A percentile compares a stretch with the other conserved stretches of the same genome.
phyloP scores from a whole-genome alignment of 2,113 vertebrate species.

The Phalacrocorax aristotelis region DNA sequence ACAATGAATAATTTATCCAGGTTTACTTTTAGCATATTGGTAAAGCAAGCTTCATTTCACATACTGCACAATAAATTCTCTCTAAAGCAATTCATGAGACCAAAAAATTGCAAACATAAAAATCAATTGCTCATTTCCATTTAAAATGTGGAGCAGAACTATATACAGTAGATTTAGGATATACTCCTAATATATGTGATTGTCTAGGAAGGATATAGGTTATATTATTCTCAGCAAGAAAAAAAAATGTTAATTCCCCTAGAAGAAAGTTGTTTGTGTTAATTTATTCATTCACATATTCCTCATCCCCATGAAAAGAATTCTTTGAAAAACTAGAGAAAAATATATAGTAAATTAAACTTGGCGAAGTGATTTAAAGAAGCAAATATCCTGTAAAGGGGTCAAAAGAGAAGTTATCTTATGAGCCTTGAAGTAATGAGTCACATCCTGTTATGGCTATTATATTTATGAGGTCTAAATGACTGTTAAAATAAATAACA shows the following conservation, averaged over 20 bases:
- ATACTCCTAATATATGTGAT: background rate
- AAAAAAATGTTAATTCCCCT: background rate
- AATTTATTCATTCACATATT: slow-evolving; percentile 47
- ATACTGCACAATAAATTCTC: background rate
- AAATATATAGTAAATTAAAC: slow-evolving; percentile 13
- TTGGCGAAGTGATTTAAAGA: background rate
- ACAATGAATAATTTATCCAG: slow-evolving; percentile 48
- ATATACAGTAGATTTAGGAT: background rate
- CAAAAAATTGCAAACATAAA: slow-evolving; percentile 24
- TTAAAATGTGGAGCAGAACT: background rate
- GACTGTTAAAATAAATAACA: slow-evolving; percentile 25
- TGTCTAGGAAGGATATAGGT: background rate
- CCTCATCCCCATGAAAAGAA: background rate
- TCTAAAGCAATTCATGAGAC: background rate
- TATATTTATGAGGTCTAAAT: slow-evolving; percentile 39
- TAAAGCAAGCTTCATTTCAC: slow-evolving; percentile 21
- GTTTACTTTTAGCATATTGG: slow-evolving; percentile 30
- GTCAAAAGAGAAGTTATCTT: slow-evolving; percentile 1
- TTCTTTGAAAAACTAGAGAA: background rate
- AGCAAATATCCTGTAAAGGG: background rate
- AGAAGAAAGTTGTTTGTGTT: background rate
- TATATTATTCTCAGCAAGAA: background rate
- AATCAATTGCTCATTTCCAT: slow-evolving; percentile 31
- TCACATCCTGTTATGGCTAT: slow-evolving; percentile 17
- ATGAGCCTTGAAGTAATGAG: slow-evolving; percentile 3